Evolutionary conservation across 2,113 vertebrate species (phyloP).

Genomic region (Merops nubicus): DNA sequence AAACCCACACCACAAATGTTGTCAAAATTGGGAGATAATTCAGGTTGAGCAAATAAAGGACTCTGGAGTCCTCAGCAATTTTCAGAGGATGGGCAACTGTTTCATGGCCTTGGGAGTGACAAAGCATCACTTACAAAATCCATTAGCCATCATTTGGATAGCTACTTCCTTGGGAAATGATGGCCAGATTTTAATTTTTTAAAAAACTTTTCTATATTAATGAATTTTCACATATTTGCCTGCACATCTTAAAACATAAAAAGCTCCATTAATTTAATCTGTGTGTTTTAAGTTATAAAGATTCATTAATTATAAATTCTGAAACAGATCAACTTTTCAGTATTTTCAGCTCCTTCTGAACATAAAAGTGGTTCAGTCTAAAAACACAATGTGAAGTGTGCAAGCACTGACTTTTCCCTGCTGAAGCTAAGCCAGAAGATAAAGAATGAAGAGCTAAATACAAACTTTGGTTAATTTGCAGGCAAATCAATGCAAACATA

Average conservation of each 20-base stretch:
- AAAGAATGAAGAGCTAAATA: neutral
- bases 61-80: neutral
- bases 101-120: neutral
- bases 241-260: neutral
- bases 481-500: neutral
- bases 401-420: neutral
- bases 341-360: neutral
- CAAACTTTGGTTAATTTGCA: neutral
- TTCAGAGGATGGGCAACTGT: neutral
- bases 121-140: neutral
- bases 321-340: neutral
- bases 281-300: neutral
- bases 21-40: neutral
- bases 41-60: neutral
- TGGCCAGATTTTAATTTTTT: neutral
- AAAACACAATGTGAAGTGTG: neutral
- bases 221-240: neutral
- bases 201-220: neutral
- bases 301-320: neutral
- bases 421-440: neutral
- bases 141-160: neutral
- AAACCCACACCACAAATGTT: neutral
- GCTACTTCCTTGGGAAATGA: neutral
- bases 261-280: neutral
- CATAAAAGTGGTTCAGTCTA: neutral